phyloP scores from a whole-genome alignment of 1,140 invertebrate species.

The Nasonia longicornis region DNA sequence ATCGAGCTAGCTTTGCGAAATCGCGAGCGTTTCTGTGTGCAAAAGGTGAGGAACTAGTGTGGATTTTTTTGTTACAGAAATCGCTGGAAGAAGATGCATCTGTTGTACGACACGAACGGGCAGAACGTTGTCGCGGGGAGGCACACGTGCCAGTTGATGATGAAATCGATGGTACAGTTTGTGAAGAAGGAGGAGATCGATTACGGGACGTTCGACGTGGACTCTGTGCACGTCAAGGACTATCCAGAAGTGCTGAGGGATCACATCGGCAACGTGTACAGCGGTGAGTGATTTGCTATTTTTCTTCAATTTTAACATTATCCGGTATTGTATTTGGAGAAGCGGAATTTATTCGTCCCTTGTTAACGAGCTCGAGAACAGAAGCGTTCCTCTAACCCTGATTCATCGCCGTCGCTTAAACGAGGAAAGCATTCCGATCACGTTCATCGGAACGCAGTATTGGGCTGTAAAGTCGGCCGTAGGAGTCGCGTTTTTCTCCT shows the following conservation, averaged over 20 bases:
- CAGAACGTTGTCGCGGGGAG: constrained; percentile 75
- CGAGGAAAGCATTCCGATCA: too few species aligned
- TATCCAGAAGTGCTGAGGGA: constrained; percentile 70
- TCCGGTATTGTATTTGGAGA: background rate
- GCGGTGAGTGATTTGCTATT: constrained; percentile 69
- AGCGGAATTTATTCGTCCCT: background rate
- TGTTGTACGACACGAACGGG: constrained; percentile 79
- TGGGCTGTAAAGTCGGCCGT: too few species aligned
- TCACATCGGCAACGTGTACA: constrained; percentile 68
- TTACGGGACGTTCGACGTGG: constrained; percentile 70
- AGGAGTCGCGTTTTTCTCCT: too few species aligned
- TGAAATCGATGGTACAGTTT: constrained; percentile 76
- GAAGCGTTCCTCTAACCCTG: background rate
- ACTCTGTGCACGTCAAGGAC: constrained; percentile 67
- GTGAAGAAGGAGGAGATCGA: constrained; percentile 70
- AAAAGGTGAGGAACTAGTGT: background rate
- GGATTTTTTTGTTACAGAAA: constrained; percentile 68
- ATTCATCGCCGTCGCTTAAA: background rate
- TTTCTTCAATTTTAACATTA: background rate
- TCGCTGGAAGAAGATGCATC: constrained; percentile 77
- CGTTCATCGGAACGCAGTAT: too few species aligned
- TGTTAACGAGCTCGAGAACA: too few species aligned
- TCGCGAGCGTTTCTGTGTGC: background rate
- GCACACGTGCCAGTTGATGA: constrained; percentile 77
- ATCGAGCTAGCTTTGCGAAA: background rate